Percentiles rank a stretch among this genome's conserved stretches.
Conservation (phyloP, 2,113 vertebrate species). For the Malurus elegans region DNA sequence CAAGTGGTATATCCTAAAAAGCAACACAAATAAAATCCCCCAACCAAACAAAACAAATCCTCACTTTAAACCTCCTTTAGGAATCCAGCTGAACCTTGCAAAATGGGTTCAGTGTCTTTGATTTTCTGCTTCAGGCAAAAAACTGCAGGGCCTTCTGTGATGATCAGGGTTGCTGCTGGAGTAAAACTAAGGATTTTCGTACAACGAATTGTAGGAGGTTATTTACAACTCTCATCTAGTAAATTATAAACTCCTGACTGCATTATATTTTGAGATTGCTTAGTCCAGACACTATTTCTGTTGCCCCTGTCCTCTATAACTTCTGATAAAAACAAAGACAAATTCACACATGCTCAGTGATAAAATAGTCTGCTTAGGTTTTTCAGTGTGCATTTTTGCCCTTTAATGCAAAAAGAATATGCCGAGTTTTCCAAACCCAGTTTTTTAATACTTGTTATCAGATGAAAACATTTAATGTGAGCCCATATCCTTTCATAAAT, state of each 20-base stretch:
- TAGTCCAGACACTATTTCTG: not conserved
- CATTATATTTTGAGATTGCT: not conserved
- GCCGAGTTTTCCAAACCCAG: not conserved
- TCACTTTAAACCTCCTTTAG: not conserved
- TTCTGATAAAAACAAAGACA: not conserved
- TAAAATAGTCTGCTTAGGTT: not conserved
- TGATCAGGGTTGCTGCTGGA: not conserved
- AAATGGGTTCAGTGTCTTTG: not conserved
- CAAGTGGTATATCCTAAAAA: not conserved
- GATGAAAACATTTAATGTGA: conserved; percentile 3
- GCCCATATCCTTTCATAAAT: conserved; percentile 2
- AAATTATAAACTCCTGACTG: not conserved
- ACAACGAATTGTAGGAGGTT: not conserved
- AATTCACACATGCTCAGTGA: not conserved
- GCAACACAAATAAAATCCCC: not conserved
- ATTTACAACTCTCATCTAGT: not conserved
- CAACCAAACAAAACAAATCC: not conserved
- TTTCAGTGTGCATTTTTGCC: not conserved
- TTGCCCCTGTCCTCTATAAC: not conserved
- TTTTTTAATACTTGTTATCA: conserved; percentile 1
- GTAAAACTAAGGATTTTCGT: not conserved
- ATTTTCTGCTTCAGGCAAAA: not conserved
- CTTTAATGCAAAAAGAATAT: not conserved
- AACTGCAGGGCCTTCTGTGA: not conserved
- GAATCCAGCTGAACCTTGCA: not conserved